Base-by-base conservation (phyloP, 1,140 invertebrate genomes). In the Reticulitermes speratus region DNA sequence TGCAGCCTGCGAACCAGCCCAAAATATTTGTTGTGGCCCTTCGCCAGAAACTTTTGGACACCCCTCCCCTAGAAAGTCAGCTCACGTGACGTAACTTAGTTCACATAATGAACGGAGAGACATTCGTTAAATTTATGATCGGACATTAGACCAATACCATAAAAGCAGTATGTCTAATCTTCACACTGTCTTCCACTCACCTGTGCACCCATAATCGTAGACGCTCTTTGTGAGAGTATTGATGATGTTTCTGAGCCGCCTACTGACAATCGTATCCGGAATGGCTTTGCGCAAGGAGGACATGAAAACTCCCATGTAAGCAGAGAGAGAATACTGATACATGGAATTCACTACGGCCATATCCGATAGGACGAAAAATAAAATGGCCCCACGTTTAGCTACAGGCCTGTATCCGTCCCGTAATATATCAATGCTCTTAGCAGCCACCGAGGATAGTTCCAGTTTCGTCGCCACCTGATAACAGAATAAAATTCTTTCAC, bases 311-410 rank as follows among this genome's bases (percentile, higher is more conserved):
- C 96, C 94, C 6, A 97, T 89, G 88, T 97, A 97, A 3, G 95
- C 94, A 9, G 92, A 94, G 44, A 98, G 90, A 0, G 97, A 97
- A 90, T 98, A 98, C 88, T 98, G 97, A 90, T 98, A 98, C 97
- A 98, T 98, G 21, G 93, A 91, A 90, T 97, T 97, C 0, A 98
- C 95, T 0, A 93, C 91, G 0, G 96, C 94, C 96, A 98, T 96
- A 89, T 98, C 96, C 0, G 95, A 94, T 16, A 98, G 90, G 7
- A 97, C 96, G 89, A 98, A 98, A 90, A 98, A 98, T 38, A 98
- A 91, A 85, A 98, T 95, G 19, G 97, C 97, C 23, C 97, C 97
- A 85, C 96, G 92, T 88, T 94, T 95, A 0, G 97, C 97, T 5
- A 95, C 96, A 0, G 95, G 94, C 59, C 96, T 92, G 90, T 98